Evolutionary conservation across 2,113 vertebrate genomes (phyloP).

Genomic region (Rhegmatorhina hoffmannsi): DNA sequence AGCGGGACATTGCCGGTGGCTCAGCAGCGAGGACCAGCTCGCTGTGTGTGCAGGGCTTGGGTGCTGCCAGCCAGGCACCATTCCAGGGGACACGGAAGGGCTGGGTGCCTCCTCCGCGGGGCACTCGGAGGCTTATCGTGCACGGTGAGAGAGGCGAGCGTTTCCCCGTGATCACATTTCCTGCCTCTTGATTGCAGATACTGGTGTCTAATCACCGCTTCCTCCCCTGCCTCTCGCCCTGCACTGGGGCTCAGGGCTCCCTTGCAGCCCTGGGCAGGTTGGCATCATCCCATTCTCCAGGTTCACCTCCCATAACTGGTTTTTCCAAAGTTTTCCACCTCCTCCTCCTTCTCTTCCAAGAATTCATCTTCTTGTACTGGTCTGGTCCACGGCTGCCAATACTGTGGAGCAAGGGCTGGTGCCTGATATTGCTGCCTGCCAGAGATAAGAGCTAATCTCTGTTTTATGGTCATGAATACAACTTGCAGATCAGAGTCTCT

Average conservation of each 20-base stretch:
- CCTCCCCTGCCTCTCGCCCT: neutral
- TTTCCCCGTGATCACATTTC: neutral
- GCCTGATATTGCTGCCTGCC: slow-evolving; percentile 30
- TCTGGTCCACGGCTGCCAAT: neutral
- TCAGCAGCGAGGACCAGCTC: neutral
- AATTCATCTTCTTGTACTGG: neutral
- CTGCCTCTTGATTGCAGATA: slow-evolving; percentile 50
- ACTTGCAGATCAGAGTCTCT: slow-evolving; percentile 41
- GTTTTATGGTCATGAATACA: slow-evolving; percentile 18
- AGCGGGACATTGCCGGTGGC: accelerated
- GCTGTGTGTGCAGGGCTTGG: accelerated
- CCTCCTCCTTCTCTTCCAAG: neutral
- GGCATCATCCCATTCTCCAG: neutral
- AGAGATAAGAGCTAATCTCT: slow-evolving; percentile 66
- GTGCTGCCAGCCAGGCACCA: accelerated
- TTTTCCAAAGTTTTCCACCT: neutral
- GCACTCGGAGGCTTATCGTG: neutral
- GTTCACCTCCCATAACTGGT: neutral
- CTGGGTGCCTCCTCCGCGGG: neutral
- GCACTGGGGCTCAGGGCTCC: neutral
- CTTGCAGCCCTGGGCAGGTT: neutral
- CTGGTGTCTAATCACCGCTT: slow-evolving; percentile 34
- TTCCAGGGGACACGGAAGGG: neutral
- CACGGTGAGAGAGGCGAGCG: neutral
- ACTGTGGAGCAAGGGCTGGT: neutral